Percentiles rank a stretch among this genome's conserved stretches.
These are phyloP conservation scores for Scarus forsteni DNA, from an alignment of 2,797 vertebrate species.

Conservation along the genomic window DNA sequence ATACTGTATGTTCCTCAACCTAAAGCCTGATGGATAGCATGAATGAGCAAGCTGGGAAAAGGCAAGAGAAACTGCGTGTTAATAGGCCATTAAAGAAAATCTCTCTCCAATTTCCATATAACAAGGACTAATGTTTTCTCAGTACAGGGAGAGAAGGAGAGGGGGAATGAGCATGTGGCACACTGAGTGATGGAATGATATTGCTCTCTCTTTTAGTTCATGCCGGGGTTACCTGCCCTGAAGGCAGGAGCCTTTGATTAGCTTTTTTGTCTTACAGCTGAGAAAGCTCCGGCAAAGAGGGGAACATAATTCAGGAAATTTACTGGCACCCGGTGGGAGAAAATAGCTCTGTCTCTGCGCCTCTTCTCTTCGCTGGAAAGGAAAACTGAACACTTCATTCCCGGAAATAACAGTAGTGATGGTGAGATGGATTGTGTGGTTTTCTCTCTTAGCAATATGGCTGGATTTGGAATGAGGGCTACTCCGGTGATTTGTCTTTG, in stretches of 20 bases:
- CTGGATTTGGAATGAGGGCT: constrained; percentile 1
- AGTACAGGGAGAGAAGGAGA: constrained; percentile 67
- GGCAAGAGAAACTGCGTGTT: constrained; percentile 60
- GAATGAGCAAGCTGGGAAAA: constrained; percentile 15
- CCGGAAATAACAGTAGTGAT: constrained; percentile 71
- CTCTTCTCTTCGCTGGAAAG: constrained; percentile 48
- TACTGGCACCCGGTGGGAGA: constrained; percentile 68
- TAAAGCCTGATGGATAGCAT: constrained; percentile 36
- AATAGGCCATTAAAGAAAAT: constrained; percentile 80
- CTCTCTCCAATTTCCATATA: constrained; percentile 75
- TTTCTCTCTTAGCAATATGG: constrained; percentile 21
- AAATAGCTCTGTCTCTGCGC: constrained; percentile 77
- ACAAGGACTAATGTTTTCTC: constrained; percentile 82
- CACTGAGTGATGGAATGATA: constrained; percentile 87
- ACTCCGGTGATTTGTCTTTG: constrained; percentile 5
- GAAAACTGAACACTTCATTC: constrained; percentile 39
- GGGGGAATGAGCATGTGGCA: constrained; percentile 66
- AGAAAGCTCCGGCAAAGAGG: constrained; percentile 82
- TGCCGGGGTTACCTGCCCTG: constrained; percentile 86
- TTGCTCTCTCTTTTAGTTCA: constrained; percentile 89
- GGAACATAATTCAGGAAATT: constrained; percentile 78
- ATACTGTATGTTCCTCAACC: constrained; percentile 29
- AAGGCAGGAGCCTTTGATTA: constrained; percentile 87
- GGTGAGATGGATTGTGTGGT: constrained; percentile 60
- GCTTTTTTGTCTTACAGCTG: constrained; percentile 86